Conservation (phyloP, 2,113 vertebrate genomes). For the Aspidoscelis tigris region DNA sequence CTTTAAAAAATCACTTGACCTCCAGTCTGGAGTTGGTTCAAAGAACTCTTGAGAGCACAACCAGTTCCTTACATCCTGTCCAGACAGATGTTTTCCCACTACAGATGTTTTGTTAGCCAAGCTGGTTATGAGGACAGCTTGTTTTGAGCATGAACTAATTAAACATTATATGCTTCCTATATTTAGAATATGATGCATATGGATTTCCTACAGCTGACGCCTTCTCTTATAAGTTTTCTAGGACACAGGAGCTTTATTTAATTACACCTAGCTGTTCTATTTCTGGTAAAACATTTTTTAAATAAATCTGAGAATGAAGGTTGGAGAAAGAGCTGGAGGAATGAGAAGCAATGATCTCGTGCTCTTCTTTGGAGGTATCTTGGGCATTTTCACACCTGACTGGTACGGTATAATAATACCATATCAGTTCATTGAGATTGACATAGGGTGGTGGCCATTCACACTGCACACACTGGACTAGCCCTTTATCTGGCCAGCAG, state of each 20-base stretch:
- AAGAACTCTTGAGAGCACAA: background rate
- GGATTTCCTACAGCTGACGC: background rate
- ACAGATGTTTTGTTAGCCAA: background rate
- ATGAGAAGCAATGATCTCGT: background rate
- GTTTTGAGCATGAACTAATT: background rate
- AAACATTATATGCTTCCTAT: background rate
- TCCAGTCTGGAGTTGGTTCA: background rate
- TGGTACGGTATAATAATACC: no score
- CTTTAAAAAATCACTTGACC: background rate
- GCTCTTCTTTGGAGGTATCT: background rate
- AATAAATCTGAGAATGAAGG: conserved; percentile 26
- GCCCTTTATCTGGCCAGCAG: no score
- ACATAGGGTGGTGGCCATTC: no score
- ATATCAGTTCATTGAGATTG: no score
- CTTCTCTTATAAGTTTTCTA: background rate
- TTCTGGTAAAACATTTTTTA: background rate
- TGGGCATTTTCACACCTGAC: no score
- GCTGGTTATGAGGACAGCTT: background rate
- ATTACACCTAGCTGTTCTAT: conserved; percentile 17
- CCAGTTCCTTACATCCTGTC: background rate
- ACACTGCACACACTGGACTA: no score
- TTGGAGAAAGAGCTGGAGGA: background rate
- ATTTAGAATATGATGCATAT: background rate
- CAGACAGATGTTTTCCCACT: background rate
- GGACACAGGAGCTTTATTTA: background rate